Conservation (phyloP, 2,888 invertebrate genomes). For the Ormia ochracea region DNA sequence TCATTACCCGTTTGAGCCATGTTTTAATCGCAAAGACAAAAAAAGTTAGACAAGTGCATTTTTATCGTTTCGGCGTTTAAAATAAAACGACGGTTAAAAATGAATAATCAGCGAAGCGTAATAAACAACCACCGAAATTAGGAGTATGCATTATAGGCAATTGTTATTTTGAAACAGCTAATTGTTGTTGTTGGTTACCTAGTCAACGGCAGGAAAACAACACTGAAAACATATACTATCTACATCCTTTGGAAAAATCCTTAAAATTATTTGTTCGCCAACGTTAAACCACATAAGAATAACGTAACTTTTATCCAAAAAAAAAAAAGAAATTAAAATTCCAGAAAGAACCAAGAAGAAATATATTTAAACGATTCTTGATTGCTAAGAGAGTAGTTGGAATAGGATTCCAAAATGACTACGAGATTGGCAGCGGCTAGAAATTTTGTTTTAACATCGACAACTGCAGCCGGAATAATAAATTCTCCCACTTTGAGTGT, state of each 20-base stretch:
- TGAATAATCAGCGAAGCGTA: slow-evolving; percentile 52
- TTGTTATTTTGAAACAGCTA: slow-evolving; percentile 33
- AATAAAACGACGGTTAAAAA: slow-evolving; percentile 49
- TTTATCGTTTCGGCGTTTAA: slow-evolving; percentile 40
- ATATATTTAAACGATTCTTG: neutral
- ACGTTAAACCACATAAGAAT: slow-evolving; percentile 53
- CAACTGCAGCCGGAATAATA: slow-evolving; percentile 52
- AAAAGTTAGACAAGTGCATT: slow-evolving; percentile 58
- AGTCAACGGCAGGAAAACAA: slow-evolving; percentile 55
- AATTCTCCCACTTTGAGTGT: slow-evolving; percentile 61
- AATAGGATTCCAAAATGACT: slow-evolving; percentile 32
- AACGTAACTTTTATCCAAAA: slow-evolving; percentile 34
- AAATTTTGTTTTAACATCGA: slow-evolving; percentile 54
- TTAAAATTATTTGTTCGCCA: slow-evolving; percentile 58
- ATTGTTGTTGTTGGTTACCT: slow-evolving; percentile 56
- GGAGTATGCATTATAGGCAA: slow-evolving; percentile 45
- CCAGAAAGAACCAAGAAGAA: too few species aligned
- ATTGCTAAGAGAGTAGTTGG: neutral
- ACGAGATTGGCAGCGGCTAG: slow-evolving; percentile 57
- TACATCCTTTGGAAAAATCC: slow-evolving; percentile 56
- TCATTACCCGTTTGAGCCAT: slow-evolving; percentile 17
- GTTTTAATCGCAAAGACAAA: slow-evolving; percentile 15
- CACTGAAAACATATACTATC: slow-evolving; percentile 56
- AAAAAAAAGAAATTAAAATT: neutral
- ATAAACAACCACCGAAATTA: slow-evolving; percentile 60